phyloP scores from a whole-genome alignment of 2,113 vertebrate species.

The Benitochromis conjunctus region DNA sequence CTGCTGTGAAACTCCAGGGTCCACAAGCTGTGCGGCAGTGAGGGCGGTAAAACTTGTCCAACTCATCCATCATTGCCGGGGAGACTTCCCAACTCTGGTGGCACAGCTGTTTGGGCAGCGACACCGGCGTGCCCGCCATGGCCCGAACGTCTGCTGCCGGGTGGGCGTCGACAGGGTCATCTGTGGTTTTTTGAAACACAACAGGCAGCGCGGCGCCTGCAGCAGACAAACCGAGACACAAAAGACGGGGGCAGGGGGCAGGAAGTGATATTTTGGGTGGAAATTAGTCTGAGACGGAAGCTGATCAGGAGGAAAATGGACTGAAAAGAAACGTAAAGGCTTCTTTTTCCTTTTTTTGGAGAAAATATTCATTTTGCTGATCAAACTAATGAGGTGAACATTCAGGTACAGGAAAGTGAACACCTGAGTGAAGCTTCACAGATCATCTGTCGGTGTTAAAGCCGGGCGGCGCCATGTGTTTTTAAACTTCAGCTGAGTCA shows the following conservation, averaged over 20 bases:
- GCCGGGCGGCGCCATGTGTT: rapidly evolving
- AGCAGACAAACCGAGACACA: background rate
- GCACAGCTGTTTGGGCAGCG: constrained; percentile 63
- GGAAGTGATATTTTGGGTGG: constrained; percentile 12
- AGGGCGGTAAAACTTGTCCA: background rate
- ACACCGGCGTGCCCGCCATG: constrained; percentile 36
- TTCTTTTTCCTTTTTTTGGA: background rate
- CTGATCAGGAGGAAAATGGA: background rate
- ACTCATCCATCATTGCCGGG: constrained; percentile 55
- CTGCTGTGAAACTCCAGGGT: background rate
- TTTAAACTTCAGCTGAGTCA: background rate
- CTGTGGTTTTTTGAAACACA: constrained; percentile 7
- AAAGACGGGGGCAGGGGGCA: constrained; percentile 1
- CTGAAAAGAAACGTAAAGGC: background rate
- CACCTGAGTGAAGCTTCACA: background rate
- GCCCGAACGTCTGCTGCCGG: constrained; percentile 57
- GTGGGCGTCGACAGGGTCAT: constrained; percentile 33
- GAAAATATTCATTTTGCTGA: background rate
- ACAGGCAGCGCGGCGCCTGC: background rate
- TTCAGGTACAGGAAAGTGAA: background rate
- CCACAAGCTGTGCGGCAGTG: constrained; percentile 40
- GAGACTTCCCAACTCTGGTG: constrained; percentile 42
- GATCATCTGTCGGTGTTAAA: background rate
- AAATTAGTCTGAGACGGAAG: constrained; percentile 26
- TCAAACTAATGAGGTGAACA: background rate